Base-by-base conservation (phyloP, 92 coral and sea anemone species). In the Phymanthus crucifer region DNA sequence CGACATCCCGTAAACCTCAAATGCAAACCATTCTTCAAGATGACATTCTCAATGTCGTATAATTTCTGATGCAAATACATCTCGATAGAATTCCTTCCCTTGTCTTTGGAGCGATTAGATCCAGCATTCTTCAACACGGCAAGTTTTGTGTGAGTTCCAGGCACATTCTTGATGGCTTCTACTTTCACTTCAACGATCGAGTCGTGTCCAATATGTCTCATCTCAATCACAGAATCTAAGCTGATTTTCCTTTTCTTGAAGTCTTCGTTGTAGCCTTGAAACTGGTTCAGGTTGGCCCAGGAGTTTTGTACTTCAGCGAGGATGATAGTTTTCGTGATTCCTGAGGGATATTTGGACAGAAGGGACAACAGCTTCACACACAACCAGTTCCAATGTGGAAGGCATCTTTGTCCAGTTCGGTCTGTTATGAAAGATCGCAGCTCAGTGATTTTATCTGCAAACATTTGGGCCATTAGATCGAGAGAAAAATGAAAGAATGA, bases 351-450 rank as follows among this genome's bases (percentile, higher is more conserved):
- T 57, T 89, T 90, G 9, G 99, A 83, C 32, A 95, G 84, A 36
- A 95, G 88, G 18, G 93, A 80, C 4, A 81, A 80, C 14, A 95
- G 84, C 70, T 90, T 93, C 31, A 87, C 79, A 56, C 88, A 89
- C 6, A 95, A 83, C 99, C 99, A 95, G 80, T 90, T 91, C 99
- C 99, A 95, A 17, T 90, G 92, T n/a, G 97, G 97, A 70, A 75
- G 58, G 67, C 97, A 92, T 76, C 89, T 88, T 10, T 83, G 86
- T 26, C 80, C 87, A 71, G 97, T 92, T 23, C 83, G 91, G 27
- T 71, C 74, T 34, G 82, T 84, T 36, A 92, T 84, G 80, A 90
- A 90, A 64, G 83, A 76, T 37, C 94, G 84, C 18, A 92, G 70
- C 47, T 91, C 93, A 74, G 81, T 84, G 32, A 92, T 89, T 37